Evolutionary conservation across 2,888 invertebrate genomes (phyloP), one percentile per base, ranked within the genome.

Genomic region (Punctoribates punctum): DNA sequence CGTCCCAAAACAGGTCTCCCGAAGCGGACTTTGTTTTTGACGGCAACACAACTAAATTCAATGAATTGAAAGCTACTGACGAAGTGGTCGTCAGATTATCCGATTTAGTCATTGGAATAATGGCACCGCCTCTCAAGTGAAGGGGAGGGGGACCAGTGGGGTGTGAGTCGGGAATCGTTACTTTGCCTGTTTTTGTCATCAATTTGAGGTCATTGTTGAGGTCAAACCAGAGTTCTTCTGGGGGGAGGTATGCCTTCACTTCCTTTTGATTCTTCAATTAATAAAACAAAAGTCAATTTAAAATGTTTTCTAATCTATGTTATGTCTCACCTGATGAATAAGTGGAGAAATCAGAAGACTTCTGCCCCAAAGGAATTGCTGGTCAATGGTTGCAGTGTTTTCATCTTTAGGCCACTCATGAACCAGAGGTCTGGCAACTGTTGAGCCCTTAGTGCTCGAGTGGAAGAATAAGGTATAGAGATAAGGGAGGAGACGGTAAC

Each of bases 391-490:
- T 82, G 88, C 89, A 0, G 91, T 90, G 0, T 85, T 83, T 0
- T 81, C 81, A 81, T 92, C 90, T 4, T 85, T 82, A 0, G 88
- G 87, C 81, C 72, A 81, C 27, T 79, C 79, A 38, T 42, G 77
- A 42, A 91, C 91, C 79, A 93, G 83, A 0, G 93, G 91, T 57
- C 91, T 85, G 70, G 89, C 88, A 0, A 94, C 93, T 0, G 93
- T 91, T 34, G 89, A 88, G 0, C 92, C 93, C 77, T 84, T 83
- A 0, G 85, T 83, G 82, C 91, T 90, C 4, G 92, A 91, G 5
- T 87, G 84, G 86, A 88, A 90, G 84, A 93, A 91, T 78, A 92
- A 84, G 0, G 92, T 90, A 84, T 93, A 94, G 79, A 93, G 87
- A 82, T 91, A 90, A 0, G 93, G 93, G 75, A 93, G 84, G 9